Base-by-base conservation (phyloP, 2,888 invertebrate species). In the Catotricha subobsoleta region DNA sequence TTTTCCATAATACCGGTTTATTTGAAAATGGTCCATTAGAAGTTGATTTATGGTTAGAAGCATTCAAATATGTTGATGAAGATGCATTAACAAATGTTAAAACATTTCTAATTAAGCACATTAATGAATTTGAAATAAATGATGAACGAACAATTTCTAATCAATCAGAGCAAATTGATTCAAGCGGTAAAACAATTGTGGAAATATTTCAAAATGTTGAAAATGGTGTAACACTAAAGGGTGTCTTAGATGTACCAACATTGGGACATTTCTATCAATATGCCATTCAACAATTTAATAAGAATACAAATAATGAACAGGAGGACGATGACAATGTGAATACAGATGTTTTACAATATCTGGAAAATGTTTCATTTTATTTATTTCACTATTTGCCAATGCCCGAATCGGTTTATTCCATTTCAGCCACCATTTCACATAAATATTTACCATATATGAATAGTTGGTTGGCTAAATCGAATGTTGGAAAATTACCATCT, bases 41-140 rank as follows among this genome's bases (percentile, higher is more conserved):
- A 60, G 70, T 80, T 31, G 70, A 76, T 53, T 62, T 80, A 43
- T 75, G 81, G 69, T 56, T 79, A 21, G 69, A 76, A 49, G 55
- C 63, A 47, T 44, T 59, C 35, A 43, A 58, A 35, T 48, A 51
- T 50, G 46, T 52, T 40, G 48, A 52, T 46, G 46, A 13, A 30
- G 23, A 43, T 0, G 43, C 45, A 4, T 2, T 41, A 3, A n/a
- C 28, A 9, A 15, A 10, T 12, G 20, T 41, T 3, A n/a, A 23
- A 13, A 18, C 27, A 6, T 41, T 41, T 37, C 20, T 42, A 6
- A 18, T 42, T 12, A 23, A 36, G 15, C 20, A 15, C 10, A 20
- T 29, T 40, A 25, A 23, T 7, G 27, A 25, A 13, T 25, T 16
- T 35, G 12, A 39, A 41, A 16, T 28, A 39, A 39, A 42, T 39